Evolutionary conservation across 92 coral and sea anemone species (phyloP).

Genomic region (Porites cylindrica): DNA sequence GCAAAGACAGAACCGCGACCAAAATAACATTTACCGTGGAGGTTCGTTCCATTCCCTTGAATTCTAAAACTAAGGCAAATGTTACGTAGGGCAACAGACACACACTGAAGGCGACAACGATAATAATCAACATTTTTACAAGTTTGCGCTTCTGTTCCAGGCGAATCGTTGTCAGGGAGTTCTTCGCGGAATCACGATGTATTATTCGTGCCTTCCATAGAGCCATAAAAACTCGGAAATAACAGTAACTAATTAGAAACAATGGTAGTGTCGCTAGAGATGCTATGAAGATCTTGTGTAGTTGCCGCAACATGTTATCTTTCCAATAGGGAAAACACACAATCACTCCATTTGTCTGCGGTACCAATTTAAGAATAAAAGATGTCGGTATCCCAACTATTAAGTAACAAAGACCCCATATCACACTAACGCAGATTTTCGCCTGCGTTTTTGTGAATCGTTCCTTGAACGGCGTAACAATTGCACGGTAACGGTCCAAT

Average conservation of each 20-base stretch:
- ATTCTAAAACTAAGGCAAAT: conserved; percentile 77
- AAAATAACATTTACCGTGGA: conserved; percentile 59
- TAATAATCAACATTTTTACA: conserved; percentile 92
- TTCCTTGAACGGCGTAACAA: conserved; percentile 92
- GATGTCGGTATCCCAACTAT: conserved; percentile 82
- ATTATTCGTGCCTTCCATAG: conserved; percentile 88
- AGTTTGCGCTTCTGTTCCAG: conserved; percentile 94
- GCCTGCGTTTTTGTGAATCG: conserved; percentile 90
- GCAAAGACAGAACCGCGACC: conserved; percentile 82
- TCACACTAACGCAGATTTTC: conserved; percentile 70
- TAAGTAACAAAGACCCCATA: conserved; percentile 77
- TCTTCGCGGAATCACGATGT: conserved; percentile 73
- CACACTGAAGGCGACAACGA: conserved; percentile 88
- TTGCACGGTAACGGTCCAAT: conserved; percentile 91
- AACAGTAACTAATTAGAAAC: conserved; percentile 79
- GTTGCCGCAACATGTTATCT: conserved; percentile 51
- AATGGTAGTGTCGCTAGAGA: conserved; percentile 68
- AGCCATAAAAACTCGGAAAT: conserved; percentile 71
- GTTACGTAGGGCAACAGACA: conserved; percentile 87
- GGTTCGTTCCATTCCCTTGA: conserved; percentile 57
- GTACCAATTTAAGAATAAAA: conserved; percentile 73
- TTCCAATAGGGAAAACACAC: conserved; percentile 82
- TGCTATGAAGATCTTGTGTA: conserved; percentile 74
- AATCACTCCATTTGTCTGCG: conserved; percentile 63
- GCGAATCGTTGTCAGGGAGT: conserved; percentile 70